Conservation (phyloP, 1,140 invertebrate genomes). For the Probaryconus sp. region DNA sequence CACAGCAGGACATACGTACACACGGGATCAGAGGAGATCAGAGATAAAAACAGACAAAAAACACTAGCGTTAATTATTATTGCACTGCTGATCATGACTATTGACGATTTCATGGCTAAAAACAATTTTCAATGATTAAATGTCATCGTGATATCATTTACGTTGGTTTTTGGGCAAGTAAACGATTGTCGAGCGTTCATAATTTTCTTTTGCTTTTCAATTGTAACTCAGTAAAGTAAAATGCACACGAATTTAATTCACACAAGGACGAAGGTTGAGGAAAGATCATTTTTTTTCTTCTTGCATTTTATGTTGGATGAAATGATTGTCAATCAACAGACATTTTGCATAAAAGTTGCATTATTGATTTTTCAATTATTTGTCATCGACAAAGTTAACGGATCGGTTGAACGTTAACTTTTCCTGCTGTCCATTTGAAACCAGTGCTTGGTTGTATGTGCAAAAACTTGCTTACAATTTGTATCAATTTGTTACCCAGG, state of each 20-base stretch:
- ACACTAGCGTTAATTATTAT: slow-evolving; percentile 73
- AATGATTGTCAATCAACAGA: slow-evolving; percentile 8
- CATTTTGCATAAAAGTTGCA: slow-evolving; percentile 4
- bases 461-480: no score
- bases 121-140: no score
- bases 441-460: slow-evolving; percentile 52
- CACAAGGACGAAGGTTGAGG: slow-evolving; percentile 34
- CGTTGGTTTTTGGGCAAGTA: no score
- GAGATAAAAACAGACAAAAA: slow-evolving; percentile 75
- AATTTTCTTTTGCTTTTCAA: no score
- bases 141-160: no score
- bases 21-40: slow-evolving; percentile 71
- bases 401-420: not conserved
- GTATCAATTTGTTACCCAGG: no score
- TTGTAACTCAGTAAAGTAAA: not conserved
- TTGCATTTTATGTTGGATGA: not conserved
- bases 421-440: slow-evolving; percentile 7
- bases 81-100: slow-evolving; percentile 20
- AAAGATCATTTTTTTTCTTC: not conserved
- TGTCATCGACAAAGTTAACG: no score
- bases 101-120: no score
- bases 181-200: no score
- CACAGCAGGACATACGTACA: slow-evolving; percentile 74
- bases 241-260: slow-evolving; percentile 12
- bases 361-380: slow-evolving; percentile 1